Percentiles rank a stretch among this genome's conserved stretches.
Evolutionary conservation across 2,888 invertebrate genomes (phyloP).

Genomic region (Hartigia nigra): DNA sequence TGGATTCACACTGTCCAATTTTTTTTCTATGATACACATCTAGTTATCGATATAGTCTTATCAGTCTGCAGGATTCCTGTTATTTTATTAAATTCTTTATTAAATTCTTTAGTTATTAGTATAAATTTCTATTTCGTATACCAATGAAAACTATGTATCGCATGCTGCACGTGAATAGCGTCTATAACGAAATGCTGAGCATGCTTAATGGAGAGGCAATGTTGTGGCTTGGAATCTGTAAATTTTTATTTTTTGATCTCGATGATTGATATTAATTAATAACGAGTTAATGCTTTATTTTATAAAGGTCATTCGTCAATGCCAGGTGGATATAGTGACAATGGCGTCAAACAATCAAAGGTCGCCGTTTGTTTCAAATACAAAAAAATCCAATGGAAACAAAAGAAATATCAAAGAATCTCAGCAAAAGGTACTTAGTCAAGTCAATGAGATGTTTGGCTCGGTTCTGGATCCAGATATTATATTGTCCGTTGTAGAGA

Average conservation of each 20-base stretch:
- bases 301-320: conserved; percentile 3
- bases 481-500: conserved; percentile 49
- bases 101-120: neutral
- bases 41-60: neutral
- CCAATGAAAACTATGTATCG: neutral
- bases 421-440: conserved; percentile 34
- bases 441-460: conserved; percentile 52
- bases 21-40: too few relatives aligned
- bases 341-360: conserved; percentile 48
- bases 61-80: neutral
- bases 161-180: neutral
- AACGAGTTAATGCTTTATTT: neutral
- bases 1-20: neutral
- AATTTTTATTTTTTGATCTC: neutral
- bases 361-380: conserved; percentile 27
- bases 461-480: conserved; percentile 46
- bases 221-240: neutral
- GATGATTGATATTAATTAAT: neutral
- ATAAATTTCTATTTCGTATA: neutral
- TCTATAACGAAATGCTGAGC: neutral
- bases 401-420: conserved; percentile 31
- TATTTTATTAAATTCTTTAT: neutral
- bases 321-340: conserved; percentile 17
- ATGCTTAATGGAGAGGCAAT: neutral
- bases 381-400: conserved; percentile 31